Base-by-base conservation (phyloP, 1,140 invertebrate genomes). In the Drosophila eugracilis region DNA sequence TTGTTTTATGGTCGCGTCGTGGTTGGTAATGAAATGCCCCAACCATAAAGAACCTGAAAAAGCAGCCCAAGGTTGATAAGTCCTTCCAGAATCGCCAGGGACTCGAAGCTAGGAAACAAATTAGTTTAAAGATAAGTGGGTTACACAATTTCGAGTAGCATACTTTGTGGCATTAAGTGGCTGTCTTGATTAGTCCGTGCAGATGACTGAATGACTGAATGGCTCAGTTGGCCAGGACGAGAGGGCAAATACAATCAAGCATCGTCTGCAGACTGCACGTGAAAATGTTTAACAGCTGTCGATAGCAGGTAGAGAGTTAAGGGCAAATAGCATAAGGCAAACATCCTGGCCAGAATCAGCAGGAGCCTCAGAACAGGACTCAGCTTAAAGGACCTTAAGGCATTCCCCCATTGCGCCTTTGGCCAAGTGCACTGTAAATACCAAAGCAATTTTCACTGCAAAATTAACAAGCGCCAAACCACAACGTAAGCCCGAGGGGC, bases 381-480 rank as follows among this genome's bases (percentile, higher is more conserved):
- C 42, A n/a, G 21, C 21, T 4, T n/a, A 4, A 15, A 28, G 45
- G 45, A 39, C 15, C 50, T 66, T 42, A 32, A 55, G 45, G 69
- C 48, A 66, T 70, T 54, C 41, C 63, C 52, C 71, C 74, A 86
- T 66, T 77, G 81, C 81, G 83, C 77, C 81, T 81, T 50, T 54
- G 73, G 77, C 74, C 73, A 57, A 86, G 81, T 86, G 81, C 81
- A 86, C 78, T 81, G 81, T 86, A 86, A 86, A 86, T 86, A 86
- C 67, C 83, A 81, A 86, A 86, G 77, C 81, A 86, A 86, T 86
- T 86, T 86, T 55, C 67, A 81, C 67, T 86, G 77, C 65, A 86
- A 86, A 86, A 86, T 86, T 86, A 86, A 86, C 81, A 80, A 86
- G 81, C 83, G 59, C 73, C 83, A 77, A 85, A 71, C 83, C 81